phyloP scores from a whole-genome alignment of 2,797 vertebrate species.

The Chloroceryle amazona region DNA sequence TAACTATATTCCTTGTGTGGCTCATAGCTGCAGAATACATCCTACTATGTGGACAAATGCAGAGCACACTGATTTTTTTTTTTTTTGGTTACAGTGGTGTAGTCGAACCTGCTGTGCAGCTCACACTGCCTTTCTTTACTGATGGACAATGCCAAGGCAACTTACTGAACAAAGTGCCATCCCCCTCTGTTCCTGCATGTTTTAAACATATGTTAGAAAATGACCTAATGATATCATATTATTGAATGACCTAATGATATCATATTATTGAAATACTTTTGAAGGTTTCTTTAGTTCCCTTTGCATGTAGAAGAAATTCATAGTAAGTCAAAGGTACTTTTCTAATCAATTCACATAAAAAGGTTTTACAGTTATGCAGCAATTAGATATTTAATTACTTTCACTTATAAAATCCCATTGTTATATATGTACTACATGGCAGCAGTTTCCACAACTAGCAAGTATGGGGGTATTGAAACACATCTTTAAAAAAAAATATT shows the following conservation, averaged over 20 bases:
- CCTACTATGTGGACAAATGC: neutral
- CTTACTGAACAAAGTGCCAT: neutral
- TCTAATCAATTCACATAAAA: neutral
- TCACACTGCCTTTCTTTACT: neutral
- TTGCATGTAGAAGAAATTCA: neutral
- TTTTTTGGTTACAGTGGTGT: neutral
- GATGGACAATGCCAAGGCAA: neutral
- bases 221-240: neutral
- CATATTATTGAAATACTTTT: neutral
- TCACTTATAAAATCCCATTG: neutral
- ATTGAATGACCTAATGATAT: neutral
- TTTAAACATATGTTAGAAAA: neutral
- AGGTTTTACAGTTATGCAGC: neutral
- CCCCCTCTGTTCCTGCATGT: neutral
- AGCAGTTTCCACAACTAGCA: fast-evolving
- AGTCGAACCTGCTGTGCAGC: neutral
- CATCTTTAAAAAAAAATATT: neutral
- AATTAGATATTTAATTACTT: neutral
- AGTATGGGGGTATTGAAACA: neutral
- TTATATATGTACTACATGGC: neutral
- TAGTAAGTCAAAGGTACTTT: neutral
- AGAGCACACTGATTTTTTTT: neutral
- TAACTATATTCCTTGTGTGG: neutral
- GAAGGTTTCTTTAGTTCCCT: neutral
- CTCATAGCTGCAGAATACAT: neutral